Percentiles rank a stretch among this genome's conserved stretches.
Conservation (phyloP, 2,113 vertebrate species). For the Ardeotis arabs region DNA sequence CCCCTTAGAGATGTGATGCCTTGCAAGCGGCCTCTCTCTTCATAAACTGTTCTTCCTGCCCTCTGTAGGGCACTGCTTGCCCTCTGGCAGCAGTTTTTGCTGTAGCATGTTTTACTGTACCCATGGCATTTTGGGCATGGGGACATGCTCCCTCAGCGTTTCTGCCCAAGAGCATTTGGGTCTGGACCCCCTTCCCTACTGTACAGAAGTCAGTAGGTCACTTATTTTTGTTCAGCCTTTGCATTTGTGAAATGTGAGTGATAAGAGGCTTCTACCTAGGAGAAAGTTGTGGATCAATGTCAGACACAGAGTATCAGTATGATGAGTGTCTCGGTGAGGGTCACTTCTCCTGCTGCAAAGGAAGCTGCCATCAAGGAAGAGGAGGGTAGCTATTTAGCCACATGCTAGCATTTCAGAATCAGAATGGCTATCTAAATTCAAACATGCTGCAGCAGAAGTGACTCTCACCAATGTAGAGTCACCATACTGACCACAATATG, state of each 20-base stretch:
- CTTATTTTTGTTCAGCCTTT: background rate
- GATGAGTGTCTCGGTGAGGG: background rate
- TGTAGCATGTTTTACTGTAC: background rate
- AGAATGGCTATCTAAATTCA: background rate
- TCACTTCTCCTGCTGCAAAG: background rate
- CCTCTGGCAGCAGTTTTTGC: background rate
- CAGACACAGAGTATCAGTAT: background rate
- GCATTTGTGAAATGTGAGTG: background rate
- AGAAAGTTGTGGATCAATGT: background rate
- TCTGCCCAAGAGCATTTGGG: background rate
- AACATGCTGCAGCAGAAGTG: background rate
- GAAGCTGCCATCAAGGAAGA: background rate
- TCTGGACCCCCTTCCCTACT: background rate
- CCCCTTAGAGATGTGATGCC: background rate
- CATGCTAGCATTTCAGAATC: background rate
- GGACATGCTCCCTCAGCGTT: background rate
- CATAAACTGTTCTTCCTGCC: background rate
- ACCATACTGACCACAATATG: background rate
- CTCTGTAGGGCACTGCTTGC: background rate
- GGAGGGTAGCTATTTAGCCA: background rate
- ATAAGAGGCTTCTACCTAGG: background rate
- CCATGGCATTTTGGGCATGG: background rate
- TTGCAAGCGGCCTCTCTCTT: background rate
- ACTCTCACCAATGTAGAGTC: background rate
- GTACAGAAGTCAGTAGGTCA: background rate